Percentiles rank a stretch among this genome's conserved stretches.
phyloP scores from a whole-genome alignment of 2,113 vertebrate genomes.

The Coracopsis vasa region DNA sequence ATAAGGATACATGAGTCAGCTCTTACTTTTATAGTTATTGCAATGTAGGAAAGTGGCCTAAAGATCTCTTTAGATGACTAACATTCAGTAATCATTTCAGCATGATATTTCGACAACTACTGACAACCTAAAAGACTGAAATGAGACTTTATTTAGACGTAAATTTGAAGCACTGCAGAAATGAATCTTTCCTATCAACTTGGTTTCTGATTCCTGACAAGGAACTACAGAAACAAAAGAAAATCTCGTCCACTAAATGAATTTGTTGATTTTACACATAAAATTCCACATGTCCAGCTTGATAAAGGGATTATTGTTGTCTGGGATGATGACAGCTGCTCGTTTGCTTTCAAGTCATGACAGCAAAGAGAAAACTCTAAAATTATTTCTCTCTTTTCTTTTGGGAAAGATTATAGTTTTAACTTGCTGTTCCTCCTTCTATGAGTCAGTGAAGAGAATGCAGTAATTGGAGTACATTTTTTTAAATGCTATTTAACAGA shows the following conservation, averaged over 20 bases:
- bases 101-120: not conserved
- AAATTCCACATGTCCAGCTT: not conserved
- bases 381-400: not conserved
- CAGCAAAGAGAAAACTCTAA: not conserved
- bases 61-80: not conserved
- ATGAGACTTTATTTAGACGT: not conserved
- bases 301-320: not conserved
- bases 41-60: not conserved
- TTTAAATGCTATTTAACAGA: not conserved
- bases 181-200: not conserved
- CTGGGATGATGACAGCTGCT: not conserved
- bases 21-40: not conserved
- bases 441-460: not conserved
- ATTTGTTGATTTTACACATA: not conserved
- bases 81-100: not conserved
- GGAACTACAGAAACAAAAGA: not conserved
- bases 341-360: not conserved
- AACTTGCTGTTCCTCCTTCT: not conserved
- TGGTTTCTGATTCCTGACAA: not conserved
- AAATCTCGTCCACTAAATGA: not conserved
- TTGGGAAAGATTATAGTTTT: not conserved
- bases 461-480: not conserved
- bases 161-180: not conserved
- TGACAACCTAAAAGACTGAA: not conserved
- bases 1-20: not conserved